These are phyloP conservation scores for Andricus grossulariae DNA, from an alignment of 1,140 invertebrate genomes.

Conservation along the genomic window DNA sequence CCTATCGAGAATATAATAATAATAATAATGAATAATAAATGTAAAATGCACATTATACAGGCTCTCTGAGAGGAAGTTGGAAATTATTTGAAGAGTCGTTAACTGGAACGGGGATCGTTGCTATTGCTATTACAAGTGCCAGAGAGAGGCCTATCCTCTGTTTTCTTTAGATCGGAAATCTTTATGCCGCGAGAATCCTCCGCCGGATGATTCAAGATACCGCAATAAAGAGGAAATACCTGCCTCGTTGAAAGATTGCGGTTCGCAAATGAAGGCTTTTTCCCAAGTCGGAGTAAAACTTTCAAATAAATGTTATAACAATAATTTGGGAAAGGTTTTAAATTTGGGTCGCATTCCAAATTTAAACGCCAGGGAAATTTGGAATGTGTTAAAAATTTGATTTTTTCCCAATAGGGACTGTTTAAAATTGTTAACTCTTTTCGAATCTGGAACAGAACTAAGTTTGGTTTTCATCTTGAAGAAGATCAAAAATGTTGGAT, in stretches of 20 bases:
- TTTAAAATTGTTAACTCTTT: conserved; percentile 35
- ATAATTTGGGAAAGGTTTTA: no score
- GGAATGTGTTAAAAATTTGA: no score
- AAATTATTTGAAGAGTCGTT: background rate
- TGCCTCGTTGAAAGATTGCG: conserved; percentile 43
- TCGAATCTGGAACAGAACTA: conserved; percentile 36
- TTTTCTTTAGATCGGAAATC: background rate
- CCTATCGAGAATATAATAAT: no score
- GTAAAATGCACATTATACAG: background rate
- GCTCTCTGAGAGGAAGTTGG: conserved; percentile 32
- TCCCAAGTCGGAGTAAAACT: conserved; percentile 35
- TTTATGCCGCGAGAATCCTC: conserved; percentile 28
- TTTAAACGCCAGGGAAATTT: background rate
- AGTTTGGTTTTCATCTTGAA: no score
- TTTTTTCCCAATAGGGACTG: no score
- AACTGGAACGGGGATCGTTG: background rate
- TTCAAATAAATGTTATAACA: background rate
- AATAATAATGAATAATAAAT: no score
- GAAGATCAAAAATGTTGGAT: no score
- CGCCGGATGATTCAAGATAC: conserved; percentile 39
- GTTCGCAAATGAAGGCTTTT: conserved; percentile 33
- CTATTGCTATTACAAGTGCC: conserved; percentile 5
- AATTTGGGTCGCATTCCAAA: background rate
- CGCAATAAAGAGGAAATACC: conserved; percentile 43
- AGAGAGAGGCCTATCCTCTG: conserved; percentile 19